These are phyloP conservation scores for Onchidella celtica DNA, from an alignment of 2,888 invertebrate genomes.

Conservation along the genomic window DNA sequence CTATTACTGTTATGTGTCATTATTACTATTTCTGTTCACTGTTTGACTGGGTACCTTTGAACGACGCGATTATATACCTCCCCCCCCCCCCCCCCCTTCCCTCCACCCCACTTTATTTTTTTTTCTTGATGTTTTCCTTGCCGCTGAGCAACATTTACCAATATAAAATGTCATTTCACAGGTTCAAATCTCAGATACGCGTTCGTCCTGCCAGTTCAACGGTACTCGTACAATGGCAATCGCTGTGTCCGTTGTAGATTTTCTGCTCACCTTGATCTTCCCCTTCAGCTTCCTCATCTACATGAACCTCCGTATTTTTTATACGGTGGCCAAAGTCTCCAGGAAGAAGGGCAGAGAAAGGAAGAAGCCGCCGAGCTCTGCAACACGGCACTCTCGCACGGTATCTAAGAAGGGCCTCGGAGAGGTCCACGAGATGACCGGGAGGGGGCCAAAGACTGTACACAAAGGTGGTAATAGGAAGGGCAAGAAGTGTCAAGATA, in stretches of 20 bases:
- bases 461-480: too few species aligned
- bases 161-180: neutral
- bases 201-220: neutral
- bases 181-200: neutral
- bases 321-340: slow-evolving; percentile 83
- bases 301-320: slow-evolving; percentile 87
- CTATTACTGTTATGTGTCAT: too few species aligned
- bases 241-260: slow-evolving; percentile 67
- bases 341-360: neutral
- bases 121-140: too few species aligned
- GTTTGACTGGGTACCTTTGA: too few species aligned
- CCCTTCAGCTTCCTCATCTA: slow-evolving; percentile 87
- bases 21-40: too few species aligned
- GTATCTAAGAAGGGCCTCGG: neutral
- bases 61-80: too few species aligned
- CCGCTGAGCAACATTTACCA: too few species aligned
- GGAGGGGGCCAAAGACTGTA: too few species aligned
- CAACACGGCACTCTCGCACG: neutral
- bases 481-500: too few species aligned
- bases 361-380: neutral
- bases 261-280: slow-evolving; percentile 86
- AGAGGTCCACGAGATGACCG: neutral
- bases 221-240: neutral
- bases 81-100: too few species aligned
- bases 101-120: too few species aligned